Base-by-base conservation (phyloP, 2,888 invertebrate genomes). In the Lycocerus yunnanus region DNA sequence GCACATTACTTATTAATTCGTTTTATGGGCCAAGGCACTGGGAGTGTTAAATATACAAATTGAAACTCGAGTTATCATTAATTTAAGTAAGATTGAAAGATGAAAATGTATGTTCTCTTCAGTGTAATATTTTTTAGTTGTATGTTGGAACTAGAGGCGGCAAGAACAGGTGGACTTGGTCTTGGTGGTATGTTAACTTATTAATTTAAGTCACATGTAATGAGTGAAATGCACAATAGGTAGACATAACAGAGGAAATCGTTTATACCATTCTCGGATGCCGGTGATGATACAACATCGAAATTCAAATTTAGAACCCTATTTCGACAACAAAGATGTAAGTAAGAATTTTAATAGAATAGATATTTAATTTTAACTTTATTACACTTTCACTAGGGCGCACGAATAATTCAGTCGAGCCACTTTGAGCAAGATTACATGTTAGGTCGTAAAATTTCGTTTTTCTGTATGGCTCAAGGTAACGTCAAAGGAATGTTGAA, bases 341-440 rank as follows among this genome's bases (percentile, higher is more conserved):
- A 89, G 90, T 75, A 72, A 11, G n/a, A 60, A 58, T 75, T 16
- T 16, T 15, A 18, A 71, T 3, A 6, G 13, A 20, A 21, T 15
- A 13, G 8, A n/a, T 24, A 59, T 69, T 18, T 15, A 14, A 16
- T 18, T n/a, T n/a, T 1, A 69, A 13, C 27, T 13, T 27, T 15
- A 27, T 59, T 16, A 73, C 13, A 20, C 58, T n/a, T 59, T 69
- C 16, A 65, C 71, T 82, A 93, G 93, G 93, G 92, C 11, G 93
- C 93, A n/a, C 90, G 89, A 83, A 93, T 93, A 68, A 89, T 91
- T 1, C 91, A 92, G 83, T 88, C 92, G 1, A 93, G 93, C 10
- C 93, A 93, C 82, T 93, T 93, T 84, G 93, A 93, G 84, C 87
- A 92, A 80, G 92, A 92, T 81, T 93, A 93, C 84, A 91, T 92